These are phyloP conservation scores for Lydus trimaculatus DNA, from an alignment of 2,888 invertebrate genomes.

Conservation along the genomic window DNA sequence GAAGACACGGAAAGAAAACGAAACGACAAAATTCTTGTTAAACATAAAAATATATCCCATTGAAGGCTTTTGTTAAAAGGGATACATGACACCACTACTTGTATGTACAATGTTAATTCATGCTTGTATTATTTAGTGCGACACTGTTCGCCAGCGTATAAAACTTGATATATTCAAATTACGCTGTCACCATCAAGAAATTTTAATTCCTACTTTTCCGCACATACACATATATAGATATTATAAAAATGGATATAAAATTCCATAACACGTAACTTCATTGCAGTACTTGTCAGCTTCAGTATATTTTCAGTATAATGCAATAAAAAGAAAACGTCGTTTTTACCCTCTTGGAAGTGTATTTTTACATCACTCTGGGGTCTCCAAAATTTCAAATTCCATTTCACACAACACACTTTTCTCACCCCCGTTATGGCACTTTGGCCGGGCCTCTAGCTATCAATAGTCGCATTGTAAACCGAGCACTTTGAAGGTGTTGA, in stretches of 20 bases:
- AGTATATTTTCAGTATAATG: conserved; percentile 59
- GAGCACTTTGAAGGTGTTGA: conserved; percentile 58
- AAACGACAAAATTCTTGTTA: neutral
- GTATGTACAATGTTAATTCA: conserved; percentile 24
- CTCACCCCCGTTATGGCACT: conserved; percentile 49
- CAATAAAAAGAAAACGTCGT: conserved; percentile 60
- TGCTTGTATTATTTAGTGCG: conserved; percentile 27
- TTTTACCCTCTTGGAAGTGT: conserved; percentile 58
- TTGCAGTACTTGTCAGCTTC: conserved; percentile 59
- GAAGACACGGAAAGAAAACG: neutral
- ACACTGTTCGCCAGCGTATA: conserved; percentile 41
- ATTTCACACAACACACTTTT: conserved; percentile 53
- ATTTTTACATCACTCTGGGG: conserved; percentile 63
- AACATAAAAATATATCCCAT: neutral
- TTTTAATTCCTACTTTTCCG: conserved; percentile 59
- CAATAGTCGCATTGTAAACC: conserved; percentile 57
- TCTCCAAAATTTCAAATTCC: conserved; percentile 62
- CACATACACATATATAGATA: conserved; percentile 59
- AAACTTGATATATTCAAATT: conserved; percentile 57
- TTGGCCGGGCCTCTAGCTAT: conserved; percentile 47
- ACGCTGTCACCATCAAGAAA: conserved; percentile 56
- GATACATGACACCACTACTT: neutral
- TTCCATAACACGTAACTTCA: conserved; percentile 60
- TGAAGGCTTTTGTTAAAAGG: neutral
- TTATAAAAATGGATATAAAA: conserved; percentile 61